These are phyloP conservation scores for Callimorpha dominula DNA, from an alignment of 2,888 invertebrate genomes.

Conservation along the genomic window DNA sequence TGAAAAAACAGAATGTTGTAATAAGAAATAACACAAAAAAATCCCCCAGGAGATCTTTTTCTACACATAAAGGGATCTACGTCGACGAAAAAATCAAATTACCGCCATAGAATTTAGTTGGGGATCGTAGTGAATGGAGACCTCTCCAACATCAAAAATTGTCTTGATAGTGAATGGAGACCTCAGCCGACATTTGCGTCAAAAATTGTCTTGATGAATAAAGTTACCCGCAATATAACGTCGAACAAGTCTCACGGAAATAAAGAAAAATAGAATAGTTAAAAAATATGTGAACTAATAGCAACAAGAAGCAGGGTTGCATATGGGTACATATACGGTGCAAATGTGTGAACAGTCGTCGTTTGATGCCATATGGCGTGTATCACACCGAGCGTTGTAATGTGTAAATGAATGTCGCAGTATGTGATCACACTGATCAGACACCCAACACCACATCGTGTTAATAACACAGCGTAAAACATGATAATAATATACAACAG, in stretches of 20 bases:
- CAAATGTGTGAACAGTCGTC: constrained; percentile 5
- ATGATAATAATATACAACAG: constrained; percentile 5
- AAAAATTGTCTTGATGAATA: neutral
- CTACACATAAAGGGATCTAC: too few species aligned
- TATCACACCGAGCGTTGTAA: constrained; percentile 32
- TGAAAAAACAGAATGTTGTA: neutral
- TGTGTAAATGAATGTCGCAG: constrained; percentile 13
- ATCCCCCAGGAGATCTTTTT: too few species aligned
- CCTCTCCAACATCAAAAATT: too few species aligned
- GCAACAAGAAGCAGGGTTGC: neutral
- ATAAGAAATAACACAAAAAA: neutral
- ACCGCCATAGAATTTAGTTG: neutral
- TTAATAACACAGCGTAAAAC: constrained; percentile 2
- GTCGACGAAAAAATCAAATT: neutral
- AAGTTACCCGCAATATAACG: neutral
- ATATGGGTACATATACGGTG: neutral
- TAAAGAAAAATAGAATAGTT: too few species aligned
- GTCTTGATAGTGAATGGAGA: too few species aligned
- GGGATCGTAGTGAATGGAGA: neutral
- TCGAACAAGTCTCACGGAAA: neutral
- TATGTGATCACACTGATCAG: constrained; percentile 6
- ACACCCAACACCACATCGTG: constrained; percentile 7
- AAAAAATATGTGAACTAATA: neutral
- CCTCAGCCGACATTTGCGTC: neutral
- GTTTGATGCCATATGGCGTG: constrained; percentile 40